Evolutionary conservation across 2,113 vertebrate species (phyloP).

Genomic region (Hirundichthys speculiger): DNA sequence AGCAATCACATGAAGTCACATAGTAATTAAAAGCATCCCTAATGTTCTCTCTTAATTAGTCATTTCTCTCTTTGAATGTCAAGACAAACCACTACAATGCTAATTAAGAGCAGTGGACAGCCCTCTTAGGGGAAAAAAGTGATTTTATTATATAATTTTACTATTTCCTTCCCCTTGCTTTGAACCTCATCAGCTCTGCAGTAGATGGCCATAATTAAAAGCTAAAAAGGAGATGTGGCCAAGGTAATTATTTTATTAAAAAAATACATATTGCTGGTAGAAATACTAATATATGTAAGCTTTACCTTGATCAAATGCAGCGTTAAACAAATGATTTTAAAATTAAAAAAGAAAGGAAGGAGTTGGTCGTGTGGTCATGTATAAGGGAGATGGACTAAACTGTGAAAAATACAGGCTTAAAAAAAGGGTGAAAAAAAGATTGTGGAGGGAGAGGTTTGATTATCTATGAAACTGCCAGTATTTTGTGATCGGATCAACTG

Average conservation of each 20-base stretch:
- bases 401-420: slow-evolving; percentile 25
- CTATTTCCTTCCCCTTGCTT: slow-evolving; percentile 51
- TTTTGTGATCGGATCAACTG: slow-evolving; percentile 59
- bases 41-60: slow-evolving; percentile 62
- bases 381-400: slow-evolving; percentile 33
- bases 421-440: slow-evolving; percentile 48
- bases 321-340: slow-evolving; percentile 12
- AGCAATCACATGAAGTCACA: neutral
- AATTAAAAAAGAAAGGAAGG: neutral
- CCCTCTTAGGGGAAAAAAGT: slow-evolving; percentile 28
- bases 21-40: slow-evolving; percentile 2
- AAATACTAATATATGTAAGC: no score
- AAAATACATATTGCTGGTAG: no score
- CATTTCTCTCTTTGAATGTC: slow-evolving; percentile 36
- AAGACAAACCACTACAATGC: slow-evolving; percentile 45
- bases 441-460: slow-evolving; percentile 25
- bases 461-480: slow-evolving; percentile 70
- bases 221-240: slow-evolving; percentile 25
- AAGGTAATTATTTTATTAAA: slow-evolving; percentile 42
- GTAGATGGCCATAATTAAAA: slow-evolving; percentile 42
- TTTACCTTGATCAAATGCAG: slow-evolving; percentile 6
- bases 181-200: slow-evolving; percentile 64
- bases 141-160: slow-evolving; percentile 77
- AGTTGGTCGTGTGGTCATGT: no score
- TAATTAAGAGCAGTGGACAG: slow-evolving; percentile 75